A percentile compares a stretch with the other conserved stretches of the same genome.
Evolutionary conservation across 2,888 invertebrate genomes (phyloP).

Genomic region (Parnassius mnemosyne): DNA sequence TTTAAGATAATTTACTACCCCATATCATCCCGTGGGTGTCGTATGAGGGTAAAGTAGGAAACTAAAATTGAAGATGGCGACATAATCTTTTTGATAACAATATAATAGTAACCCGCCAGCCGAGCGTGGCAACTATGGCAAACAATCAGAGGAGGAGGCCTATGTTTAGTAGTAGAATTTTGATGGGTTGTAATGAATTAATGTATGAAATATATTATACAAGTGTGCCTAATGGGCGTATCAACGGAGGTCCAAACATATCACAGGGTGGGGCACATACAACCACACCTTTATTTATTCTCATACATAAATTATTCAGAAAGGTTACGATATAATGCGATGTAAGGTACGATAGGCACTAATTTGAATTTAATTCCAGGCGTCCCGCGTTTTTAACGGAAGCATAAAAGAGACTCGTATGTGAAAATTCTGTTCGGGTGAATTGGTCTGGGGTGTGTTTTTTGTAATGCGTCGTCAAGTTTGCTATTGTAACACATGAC

Average conservation of each 20-base stretch:
- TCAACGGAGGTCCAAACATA: constrained; percentile 40
- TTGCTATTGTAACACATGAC: constrained; percentile 39
- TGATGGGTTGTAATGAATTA: no score
- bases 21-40: no score
- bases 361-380: constrained; percentile 69
- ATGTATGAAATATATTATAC: neutral
- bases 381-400: constrained; percentile 54
- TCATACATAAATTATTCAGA: constrained; percentile 67
- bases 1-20: no score
- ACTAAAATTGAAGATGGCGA: no score
- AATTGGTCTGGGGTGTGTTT: constrained; percentile 37
- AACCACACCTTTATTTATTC: constrained; percentile 69
- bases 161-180: no score
- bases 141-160: no score
- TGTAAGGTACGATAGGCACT: constrained; percentile 57
- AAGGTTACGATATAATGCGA: constrained; percentile 62
- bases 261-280: constrained; percentile 58
- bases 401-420: constrained; percentile 43
- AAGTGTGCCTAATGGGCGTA: constrained; percentile 46
- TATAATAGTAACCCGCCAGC: no score
- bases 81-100: no score
- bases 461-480: constrained; percentile 35
- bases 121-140: no score
- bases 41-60: no score
- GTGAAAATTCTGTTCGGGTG: constrained; percentile 24